phyloP scores from a whole-genome alignment of 2,113 vertebrate genomes.

The Tympanuchus pallidicinctus region DNA sequence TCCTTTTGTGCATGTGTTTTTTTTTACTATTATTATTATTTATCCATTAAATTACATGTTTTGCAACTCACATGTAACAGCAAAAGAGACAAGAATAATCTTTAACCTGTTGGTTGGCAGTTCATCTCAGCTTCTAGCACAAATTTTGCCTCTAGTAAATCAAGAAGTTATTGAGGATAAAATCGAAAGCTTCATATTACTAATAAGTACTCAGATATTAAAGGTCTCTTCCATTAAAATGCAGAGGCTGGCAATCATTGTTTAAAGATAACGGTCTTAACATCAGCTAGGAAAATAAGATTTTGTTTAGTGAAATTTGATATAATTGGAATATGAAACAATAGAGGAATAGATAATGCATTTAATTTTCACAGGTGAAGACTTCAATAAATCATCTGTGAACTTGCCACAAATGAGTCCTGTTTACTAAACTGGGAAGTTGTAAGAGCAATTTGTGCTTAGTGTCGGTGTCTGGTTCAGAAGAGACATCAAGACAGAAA shows the following conservation, averaged over 20 bases:
- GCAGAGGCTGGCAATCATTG: conserved; percentile 47
- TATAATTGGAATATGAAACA: conserved; percentile 40
- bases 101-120: neutral
- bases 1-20: neutral
- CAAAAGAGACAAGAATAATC: neutral
- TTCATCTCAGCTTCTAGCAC: neutral
- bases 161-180: neutral
- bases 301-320: conserved; percentile 60
- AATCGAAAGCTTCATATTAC: conserved; percentile 15
- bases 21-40: too few species aligned
- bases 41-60: neutral
- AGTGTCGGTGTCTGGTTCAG: neutral
- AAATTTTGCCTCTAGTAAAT: neutral
- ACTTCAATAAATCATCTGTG: conserved; percentile 48
- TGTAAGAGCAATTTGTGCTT: neutral
- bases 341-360: conserved; percentile 32
- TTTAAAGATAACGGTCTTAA: conserved; percentile 57
- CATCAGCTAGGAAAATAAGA: conserved; percentile 57
- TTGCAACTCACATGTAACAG: neutral
- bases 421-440: conserved; percentile 5
- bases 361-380: conserved; percentile 37
- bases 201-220: conserved; percentile 27
- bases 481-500: neutral
- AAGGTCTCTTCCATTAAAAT: conserved; percentile 48
- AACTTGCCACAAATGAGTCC: conserved; percentile 37